Base-by-base conservation (phyloP, 1,140 invertebrate genomes). In the Orius insidiosus region DNA sequence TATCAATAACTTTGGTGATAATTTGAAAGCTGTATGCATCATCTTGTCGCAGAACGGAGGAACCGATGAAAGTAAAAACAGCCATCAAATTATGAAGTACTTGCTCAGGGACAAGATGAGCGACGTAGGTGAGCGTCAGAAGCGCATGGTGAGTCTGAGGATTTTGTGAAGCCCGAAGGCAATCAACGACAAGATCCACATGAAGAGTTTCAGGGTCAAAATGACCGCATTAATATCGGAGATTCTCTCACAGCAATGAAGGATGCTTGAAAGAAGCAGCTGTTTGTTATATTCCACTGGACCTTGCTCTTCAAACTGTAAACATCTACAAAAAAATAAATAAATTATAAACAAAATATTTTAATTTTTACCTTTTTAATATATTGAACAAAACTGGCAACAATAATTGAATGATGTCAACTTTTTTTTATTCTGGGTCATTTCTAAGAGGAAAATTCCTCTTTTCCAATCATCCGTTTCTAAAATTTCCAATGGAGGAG, bases 51-150 rank as follows among this genome's bases (percentile, higher is more conserved):
- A 94, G 61, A 14, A 95, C 77, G 1, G 84, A 87, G 3, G 80
- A 83, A 8, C 90, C 90, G 72, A 97, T 89, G 56, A 94, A 96
- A 0, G 89, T 94, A 59, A 96, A 96, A 51, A 97, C 85, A 18
- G 85, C 79, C 75, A 95, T 92, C 1, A 93, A 80, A 55, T 90
- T 85, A 57, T 88, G 79, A 8, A 96, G 61, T 4, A 95, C 84
- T 61, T 81, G 74, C 40, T 85, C 76, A 0, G 87, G 81, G 43
- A 80, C 68, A 52, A 85, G 67, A 40, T 68, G 68, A 3, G 85
- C 83, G 34, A 78, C 73, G 42, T 83, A 70, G 0, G 81, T 78
- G 0, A 95, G 63, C 1, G 94, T 64, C 16, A 89, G 66, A 15
- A 95, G 62, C 0, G 88, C 86, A 54, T 93, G 83, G 58, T 94